phyloP scores from a whole-genome alignment of 2,888 invertebrate genomes.

The Augochlorella aurata region DNA sequence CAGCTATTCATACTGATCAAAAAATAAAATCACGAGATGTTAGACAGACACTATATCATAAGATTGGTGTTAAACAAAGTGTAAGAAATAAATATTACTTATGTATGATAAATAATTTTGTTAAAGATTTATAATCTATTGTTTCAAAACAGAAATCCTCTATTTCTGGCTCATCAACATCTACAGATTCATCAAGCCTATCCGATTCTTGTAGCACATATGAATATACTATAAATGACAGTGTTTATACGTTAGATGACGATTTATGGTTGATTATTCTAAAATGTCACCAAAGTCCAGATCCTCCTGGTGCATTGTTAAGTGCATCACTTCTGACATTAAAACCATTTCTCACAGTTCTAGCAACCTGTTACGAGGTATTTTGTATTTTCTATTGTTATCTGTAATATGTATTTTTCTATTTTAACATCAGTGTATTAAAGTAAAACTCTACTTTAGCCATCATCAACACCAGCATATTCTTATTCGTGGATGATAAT shows the following conservation, averaged over 20 bases:
- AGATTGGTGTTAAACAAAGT: conserved; percentile 75
- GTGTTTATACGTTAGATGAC: conserved; percentile 82
- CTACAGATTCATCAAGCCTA: conserved; percentile 34
- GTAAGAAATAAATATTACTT: conserved; percentile 39
- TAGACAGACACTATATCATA: conserved; percentile 79
- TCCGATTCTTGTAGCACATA: conserved; percentile 63
- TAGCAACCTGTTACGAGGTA: conserved; percentile 89
- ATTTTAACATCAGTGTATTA: background rate
- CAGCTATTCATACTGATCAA: conserved; percentile 36
- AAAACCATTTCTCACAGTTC: conserved; percentile 86
- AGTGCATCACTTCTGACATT: conserved; percentile 84
- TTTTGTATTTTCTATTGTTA: conserved; percentile 3
- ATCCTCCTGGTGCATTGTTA: conserved; percentile 86
- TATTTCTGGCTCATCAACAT: conserved; percentile 36
- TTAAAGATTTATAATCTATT: conserved; percentile 4
- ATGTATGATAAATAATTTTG: background rate
- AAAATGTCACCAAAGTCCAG: conserved; percentile 87
- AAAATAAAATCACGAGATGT: conserved; percentile 77
- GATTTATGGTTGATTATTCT: conserved; percentile 86
- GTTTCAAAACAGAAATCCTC: conserved; percentile 44
- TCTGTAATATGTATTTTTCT: background rate
- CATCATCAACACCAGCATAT: conserved; percentile 74
- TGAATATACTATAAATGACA: conserved; percentile 78
- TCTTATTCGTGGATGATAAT: conserved; percentile 78
- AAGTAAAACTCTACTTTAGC: conserved; percentile 62